Evolutionary conservation across 2,888 invertebrate species (phyloP).

Genomic region (Mythimna ferrago): DNA sequence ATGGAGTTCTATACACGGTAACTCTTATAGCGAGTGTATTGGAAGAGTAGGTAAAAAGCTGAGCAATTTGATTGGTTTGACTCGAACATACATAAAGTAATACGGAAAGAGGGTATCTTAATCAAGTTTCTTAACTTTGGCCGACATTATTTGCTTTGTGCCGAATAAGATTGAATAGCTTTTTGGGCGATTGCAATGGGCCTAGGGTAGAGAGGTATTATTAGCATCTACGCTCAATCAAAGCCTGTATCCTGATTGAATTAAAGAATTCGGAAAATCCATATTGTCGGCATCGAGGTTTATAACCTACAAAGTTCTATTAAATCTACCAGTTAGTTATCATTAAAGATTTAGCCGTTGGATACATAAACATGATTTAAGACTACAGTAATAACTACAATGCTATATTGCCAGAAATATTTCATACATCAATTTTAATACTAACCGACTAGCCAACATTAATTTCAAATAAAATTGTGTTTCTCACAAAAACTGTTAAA

Average conservation of each 20-base stretch:
- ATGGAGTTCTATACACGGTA: constrained; percentile 1
- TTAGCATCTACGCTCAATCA: constrained; percentile 16
- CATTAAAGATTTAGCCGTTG: neutral
- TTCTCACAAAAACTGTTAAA: constrained; percentile 56
- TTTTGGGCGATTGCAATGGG: constrained; percentile 20
- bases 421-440: constrained; percentile 48
- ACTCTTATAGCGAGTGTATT: constrained; percentile 23
- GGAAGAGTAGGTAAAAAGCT: constrained; percentile 26
- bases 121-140: constrained; percentile 44
- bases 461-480: constrained; percentile 42
- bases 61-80: constrained; percentile 34
- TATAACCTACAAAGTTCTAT: neutral
- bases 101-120: constrained; percentile 48
- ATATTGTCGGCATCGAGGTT: neutral
- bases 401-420: constrained; percentile 28
- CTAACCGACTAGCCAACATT: constrained; percentile 35
- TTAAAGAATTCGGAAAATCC: neutral
- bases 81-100: constrained; percentile 45
- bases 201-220: neutral
- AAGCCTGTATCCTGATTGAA: constrained; percentile 3
- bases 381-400: constrained; percentile 21
- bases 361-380: constrained; percentile 17
- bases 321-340: neutral
- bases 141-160: constrained; percentile 35
- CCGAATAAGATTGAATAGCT: constrained; percentile 26